A percentile compares a stretch with the other conserved stretches of the same genome.
phyloP scores from a whole-genome alignment of 2,888 invertebrate genomes.

The Chloroclystis v-ata region DNA sequence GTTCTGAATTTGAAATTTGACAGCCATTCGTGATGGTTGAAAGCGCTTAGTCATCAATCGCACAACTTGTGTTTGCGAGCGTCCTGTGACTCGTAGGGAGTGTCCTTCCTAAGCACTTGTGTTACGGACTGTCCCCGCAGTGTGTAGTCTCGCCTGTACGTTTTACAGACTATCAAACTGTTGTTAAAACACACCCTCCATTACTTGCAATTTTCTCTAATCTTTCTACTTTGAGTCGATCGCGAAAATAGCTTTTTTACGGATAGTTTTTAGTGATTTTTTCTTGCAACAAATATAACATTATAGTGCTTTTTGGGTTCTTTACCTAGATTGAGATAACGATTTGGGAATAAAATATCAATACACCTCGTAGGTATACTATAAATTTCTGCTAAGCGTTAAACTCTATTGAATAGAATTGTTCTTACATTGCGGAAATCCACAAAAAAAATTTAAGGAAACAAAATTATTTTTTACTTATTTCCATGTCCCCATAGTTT shows the following conservation, averaged over 20 bases:
- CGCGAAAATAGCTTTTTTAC: not conserved
- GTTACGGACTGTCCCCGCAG: slow-evolving; percentile 16
- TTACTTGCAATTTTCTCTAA: slow-evolving; percentile 12
- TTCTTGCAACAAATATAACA: not conserved
- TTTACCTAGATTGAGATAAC: no score
- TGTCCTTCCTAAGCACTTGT: slow-evolving; percentile 5
- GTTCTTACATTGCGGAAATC: no score
- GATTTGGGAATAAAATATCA: no score
- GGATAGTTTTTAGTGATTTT: not conserved
- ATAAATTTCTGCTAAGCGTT: no score
- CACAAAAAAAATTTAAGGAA: no score
- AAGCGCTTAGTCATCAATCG: slow-evolving; percentile 19
- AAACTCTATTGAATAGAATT: no score
- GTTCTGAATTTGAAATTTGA: slow-evolving; percentile 14
- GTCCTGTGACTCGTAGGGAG: slow-evolving; percentile 8
- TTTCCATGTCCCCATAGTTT: no score
- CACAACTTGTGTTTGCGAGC: slow-evolving; percentile 17
- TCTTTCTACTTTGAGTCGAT: not conserved
- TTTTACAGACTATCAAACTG: slow-evolving; percentile 27
- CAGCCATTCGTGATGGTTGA: slow-evolving; percentile 19
- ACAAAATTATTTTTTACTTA: no score
- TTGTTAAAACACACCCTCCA: slow-evolving; percentile 28
- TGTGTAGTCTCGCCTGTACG: not conserved
- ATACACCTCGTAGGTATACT: no score
- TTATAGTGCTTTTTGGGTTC: not conserved